Percentiles rank a stretch among this genome's conserved stretches.
These are phyloP conservation scores for Drosophila parthenogenetica DNA, from an alignment of 2,888 invertebrate species.

Conservation along the genomic window DNA sequence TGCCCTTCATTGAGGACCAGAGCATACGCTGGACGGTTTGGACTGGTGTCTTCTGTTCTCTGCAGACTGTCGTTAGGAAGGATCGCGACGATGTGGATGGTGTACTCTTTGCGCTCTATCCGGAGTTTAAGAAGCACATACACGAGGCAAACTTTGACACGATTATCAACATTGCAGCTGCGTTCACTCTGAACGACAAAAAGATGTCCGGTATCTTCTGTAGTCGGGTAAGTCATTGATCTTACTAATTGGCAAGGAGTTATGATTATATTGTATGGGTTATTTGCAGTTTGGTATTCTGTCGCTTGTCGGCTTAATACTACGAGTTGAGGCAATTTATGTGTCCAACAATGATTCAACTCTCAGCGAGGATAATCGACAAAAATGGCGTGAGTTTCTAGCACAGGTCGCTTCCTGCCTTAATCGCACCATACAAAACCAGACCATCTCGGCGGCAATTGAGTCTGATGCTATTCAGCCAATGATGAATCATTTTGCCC, in stretches of 20 bases:
- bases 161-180: slow-evolving; percentile 80
- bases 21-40: slow-evolving; percentile 84
- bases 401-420: slow-evolving; percentile 82
- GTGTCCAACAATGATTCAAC: slow-evolving; percentile 68
- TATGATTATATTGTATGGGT: background rate
- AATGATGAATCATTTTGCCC: slow-evolving; percentile 84
- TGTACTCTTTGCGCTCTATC: slow-evolving; percentile 82
- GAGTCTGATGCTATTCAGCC: slow-evolving; percentile 84
- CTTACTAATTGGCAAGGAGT: background rate
- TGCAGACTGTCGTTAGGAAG: slow-evolving; percentile 84
- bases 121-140: slow-evolving; percentile 84
- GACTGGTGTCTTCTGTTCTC: slow-evolving; percentile 83
- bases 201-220: slow-evolving; percentile 83
- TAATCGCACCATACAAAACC: slow-evolving; percentile 83
- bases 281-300: slow-evolving; percentile 84
- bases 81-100: slow-evolving; percentile 84
- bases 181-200: slow-evolving; percentile 82
- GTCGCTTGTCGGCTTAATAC: slow-evolving; percentile 82
- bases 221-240: slow-evolving; percentile 81
- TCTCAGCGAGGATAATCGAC: slow-evolving; percentile 69
- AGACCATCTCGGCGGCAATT: slow-evolving; percentile 84
- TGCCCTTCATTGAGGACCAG: slow-evolving; percentile 86
- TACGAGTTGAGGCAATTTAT: slow-evolving; percentile 83
- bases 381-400: slow-evolving; percentile 83
- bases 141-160: slow-evolving; percentile 81